Evolutionary conservation across 2,113 vertebrate genomes (phyloP), one percentile per base, ranked within the genome.

Genomic region (Hippocampus mohnikei): DNA sequence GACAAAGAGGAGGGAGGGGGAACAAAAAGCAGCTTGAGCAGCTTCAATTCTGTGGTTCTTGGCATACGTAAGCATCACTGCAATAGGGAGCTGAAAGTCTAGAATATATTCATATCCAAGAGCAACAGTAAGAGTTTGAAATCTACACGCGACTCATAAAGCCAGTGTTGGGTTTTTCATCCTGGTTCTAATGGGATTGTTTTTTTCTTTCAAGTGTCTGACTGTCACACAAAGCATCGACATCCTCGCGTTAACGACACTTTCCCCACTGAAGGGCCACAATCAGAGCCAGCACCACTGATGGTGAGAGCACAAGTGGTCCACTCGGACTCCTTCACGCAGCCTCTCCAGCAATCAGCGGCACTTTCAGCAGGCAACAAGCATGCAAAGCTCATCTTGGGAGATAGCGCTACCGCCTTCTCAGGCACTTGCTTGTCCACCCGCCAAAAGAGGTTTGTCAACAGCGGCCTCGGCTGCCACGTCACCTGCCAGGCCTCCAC

Each of bases 331-430:
- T 60, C 11, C 55, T 60, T 60, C 27, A 29, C 2, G 27, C 13
- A 8, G 16, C 41, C 79, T 81, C 82, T 84, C 53, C 0, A 52
- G 73, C 59, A 84, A 81, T 84, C 82, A 81, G 69, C 62, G 0
- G 5, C 7, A 10, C 46, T 27, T 9, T 69, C 40, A 72, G 60
- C 60, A 29, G 23, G 8, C 60, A 11, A 33, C 18, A 5, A 33
- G 5, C 3, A 27, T 27, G 5, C 55, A 13, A 1, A 25, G 25
- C 23, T 58, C 55, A 58, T 58, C 55, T 58, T 16, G 12, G 9
- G 4, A 0, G 11, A 59, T 15, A 8, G 18, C 8, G 0, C 2
- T 9, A 52, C 20, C 20, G 20, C 33, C 5, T 37, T 37, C 33
- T 21, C 10, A 52, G 18, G 8, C 48, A 5, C 18, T 10, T 52